A percentile compares a stretch with the other conserved stretches of the same genome.
These are phyloP conservation scores for Callinectes sapidus DNA, from an alignment of 2,888 invertebrate genomes.

Conservation along the genomic window DNA sequence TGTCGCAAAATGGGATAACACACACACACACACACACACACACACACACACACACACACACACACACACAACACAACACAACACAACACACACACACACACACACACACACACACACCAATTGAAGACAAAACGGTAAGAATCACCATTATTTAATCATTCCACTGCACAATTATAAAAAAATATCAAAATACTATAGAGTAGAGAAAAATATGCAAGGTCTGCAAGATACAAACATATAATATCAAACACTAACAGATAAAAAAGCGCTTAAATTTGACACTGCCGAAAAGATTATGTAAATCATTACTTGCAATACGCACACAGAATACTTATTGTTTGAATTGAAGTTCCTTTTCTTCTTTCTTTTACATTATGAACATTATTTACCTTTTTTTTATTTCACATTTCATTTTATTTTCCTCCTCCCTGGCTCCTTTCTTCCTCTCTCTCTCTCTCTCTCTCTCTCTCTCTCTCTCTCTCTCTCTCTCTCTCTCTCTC, in stretches of 20 bases:
- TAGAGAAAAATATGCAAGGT: too few relatives aligned
- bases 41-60: constrained; percentile 1
- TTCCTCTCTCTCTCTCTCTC: not conserved
- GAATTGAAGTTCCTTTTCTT: not conserved
- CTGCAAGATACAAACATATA: too few relatives aligned
- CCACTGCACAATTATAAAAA: too few relatives aligned
- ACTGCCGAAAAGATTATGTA: not conserved
- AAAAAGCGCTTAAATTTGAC: not conserved
- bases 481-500: not conserved
- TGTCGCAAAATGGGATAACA: not conserved
- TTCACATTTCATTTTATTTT: not conserved
- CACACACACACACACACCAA: not conserved
- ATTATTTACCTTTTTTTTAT: not conserved
- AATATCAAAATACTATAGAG: too few relatives aligned
- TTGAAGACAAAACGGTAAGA: not conserved
- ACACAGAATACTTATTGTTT: not conserved
- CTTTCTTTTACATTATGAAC: not conserved
- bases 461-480: not conserved
- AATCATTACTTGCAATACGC: not conserved
- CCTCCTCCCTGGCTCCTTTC: not conserved
- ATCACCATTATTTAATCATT: too few relatives aligned
- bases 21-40: not conserved
- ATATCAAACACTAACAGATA: not conserved
- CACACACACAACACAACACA: constrained; percentile 1
- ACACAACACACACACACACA: not conserved